Conservation (phyloP, 2,888 invertebrate genomes). For the Cantharis rufa region DNA sequence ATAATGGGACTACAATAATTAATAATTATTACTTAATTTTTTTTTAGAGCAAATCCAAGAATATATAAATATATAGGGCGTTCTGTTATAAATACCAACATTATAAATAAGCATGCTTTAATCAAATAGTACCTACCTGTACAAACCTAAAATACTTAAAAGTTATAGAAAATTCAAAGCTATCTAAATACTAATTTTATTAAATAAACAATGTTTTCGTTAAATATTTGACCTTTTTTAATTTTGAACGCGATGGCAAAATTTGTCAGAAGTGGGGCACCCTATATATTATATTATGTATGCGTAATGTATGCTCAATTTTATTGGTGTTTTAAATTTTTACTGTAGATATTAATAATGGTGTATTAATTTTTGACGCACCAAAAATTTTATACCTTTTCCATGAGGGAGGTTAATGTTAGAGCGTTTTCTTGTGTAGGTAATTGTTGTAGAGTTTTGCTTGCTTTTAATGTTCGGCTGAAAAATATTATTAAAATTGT, state of each 20-base stretch:
- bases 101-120: too few species aligned
- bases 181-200: neutral
- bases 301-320: constrained; percentile 9
- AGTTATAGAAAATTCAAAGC: too few species aligned
- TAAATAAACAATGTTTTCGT: neutral
- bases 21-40: too few species aligned
- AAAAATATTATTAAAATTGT: neutral
- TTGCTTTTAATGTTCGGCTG: constrained; percentile 29
- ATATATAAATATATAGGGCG: too few species aligned
- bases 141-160: too few species aligned
- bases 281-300: neutral
- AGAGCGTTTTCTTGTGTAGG: constrained; percentile 31
- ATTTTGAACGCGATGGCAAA: neutral
- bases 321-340: constrained; percentile 9
- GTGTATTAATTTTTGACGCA: constrained; percentile 53
- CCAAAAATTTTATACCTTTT: constrained; percentile 63
- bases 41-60: too few species aligned
- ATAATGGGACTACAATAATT: too few species aligned
- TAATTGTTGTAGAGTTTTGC: constrained; percentile 31
- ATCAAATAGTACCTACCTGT: too few species aligned
- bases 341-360: constrained; percentile 38
- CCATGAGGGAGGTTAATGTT: constrained; percentile 54
- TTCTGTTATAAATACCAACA: too few species aligned
- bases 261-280: neutral
- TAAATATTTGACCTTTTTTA: too few species aligned